These are phyloP conservation scores for Athripsodes cinereus DNA, from an alignment of 2,888 invertebrate species.

Conservation along the genomic window DNA sequence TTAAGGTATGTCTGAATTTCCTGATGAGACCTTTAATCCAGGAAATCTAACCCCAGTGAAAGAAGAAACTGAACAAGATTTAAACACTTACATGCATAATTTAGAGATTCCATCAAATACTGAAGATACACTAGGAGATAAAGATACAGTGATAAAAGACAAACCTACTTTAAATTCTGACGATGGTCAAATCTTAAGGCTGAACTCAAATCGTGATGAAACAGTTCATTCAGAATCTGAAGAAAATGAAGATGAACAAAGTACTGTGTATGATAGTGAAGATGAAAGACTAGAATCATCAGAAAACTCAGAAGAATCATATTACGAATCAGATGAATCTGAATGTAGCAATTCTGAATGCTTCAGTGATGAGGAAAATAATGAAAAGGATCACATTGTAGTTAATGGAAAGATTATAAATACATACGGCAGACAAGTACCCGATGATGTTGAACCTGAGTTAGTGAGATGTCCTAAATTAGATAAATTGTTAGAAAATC, in stretches of 20 bases:
- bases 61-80: constrained; percentile 25
- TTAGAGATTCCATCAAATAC: constrained; percentile 6
- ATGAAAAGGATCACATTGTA: constrained; percentile 25
- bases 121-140: not conserved
- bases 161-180: constrained; percentile 4
- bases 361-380: constrained; percentile 24
- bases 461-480: constrained; percentile 21
- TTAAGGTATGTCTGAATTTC: constrained; percentile 23
- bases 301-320: constrained; percentile 7
- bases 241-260: constrained; percentile 18
- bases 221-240: not conserved
- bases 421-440: constrained; percentile 21
- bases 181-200: constrained; percentile 18
- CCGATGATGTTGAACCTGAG: constrained; percentile 18
- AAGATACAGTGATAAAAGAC: not conserved
- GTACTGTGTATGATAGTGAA: not conserved
- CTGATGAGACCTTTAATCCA: constrained; percentile 23
- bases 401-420: constrained; percentile 24
- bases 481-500: constrained; percentile 22
- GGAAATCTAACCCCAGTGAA: constrained; percentile 23
- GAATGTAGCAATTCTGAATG: constrained; percentile 21
- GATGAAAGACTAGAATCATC: not conserved
- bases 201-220: not conserved
- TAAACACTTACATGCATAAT: constrained; percentile 22
- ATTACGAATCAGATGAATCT: constrained; percentile 19